These are phyloP conservation scores for Noctua janthe DNA, from an alignment of 2,888 invertebrate species.

Conservation along the genomic window DNA sequence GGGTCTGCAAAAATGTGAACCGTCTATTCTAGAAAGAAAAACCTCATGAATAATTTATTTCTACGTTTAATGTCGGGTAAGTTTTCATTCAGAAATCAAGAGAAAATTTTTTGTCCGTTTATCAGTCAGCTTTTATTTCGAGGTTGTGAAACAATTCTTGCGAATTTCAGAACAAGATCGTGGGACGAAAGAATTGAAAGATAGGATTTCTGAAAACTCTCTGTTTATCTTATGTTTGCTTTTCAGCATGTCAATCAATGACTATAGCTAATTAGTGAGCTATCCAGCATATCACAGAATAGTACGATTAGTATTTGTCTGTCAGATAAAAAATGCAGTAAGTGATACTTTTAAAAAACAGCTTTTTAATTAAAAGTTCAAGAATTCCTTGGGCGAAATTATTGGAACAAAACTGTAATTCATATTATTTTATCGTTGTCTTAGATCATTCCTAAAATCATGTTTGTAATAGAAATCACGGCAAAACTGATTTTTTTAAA, in stretches of 20 bases:
- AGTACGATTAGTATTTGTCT: not conserved
- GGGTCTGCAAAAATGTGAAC: not conserved
- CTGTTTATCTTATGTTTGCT: conserved; percentile 11
- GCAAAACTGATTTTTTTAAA: not conserved
- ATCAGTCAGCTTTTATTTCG: not conserved
- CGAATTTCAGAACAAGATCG: not conserved
- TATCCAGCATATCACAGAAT: conserved; percentile 22
- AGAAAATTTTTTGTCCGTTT: not conserved
- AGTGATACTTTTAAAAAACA: not conserved
- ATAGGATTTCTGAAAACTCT: not conserved
- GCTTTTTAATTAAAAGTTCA: not conserved
- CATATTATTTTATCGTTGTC: not conserved
- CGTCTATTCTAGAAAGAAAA: not conserved
- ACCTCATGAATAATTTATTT: not conserved
- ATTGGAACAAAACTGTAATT: not conserved
- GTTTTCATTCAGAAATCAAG: not conserved
- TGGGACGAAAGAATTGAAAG: conserved; percentile 1
- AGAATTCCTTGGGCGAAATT: not conserved
- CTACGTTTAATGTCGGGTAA: not conserved
- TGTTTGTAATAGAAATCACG: not conserved
- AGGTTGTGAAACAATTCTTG: not conserved
- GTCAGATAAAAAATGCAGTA: not conserved
- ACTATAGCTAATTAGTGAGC: conserved; percentile 24
- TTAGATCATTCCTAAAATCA: not conserved
- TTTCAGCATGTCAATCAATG: conserved; percentile 44